A percentile compares a stretch with the other conserved stretches of the same genome.
These are phyloP conservation scores for Bubo bubo DNA, from an alignment of 2,113 vertebrate genomes.

Conservation along the genomic window DNA sequence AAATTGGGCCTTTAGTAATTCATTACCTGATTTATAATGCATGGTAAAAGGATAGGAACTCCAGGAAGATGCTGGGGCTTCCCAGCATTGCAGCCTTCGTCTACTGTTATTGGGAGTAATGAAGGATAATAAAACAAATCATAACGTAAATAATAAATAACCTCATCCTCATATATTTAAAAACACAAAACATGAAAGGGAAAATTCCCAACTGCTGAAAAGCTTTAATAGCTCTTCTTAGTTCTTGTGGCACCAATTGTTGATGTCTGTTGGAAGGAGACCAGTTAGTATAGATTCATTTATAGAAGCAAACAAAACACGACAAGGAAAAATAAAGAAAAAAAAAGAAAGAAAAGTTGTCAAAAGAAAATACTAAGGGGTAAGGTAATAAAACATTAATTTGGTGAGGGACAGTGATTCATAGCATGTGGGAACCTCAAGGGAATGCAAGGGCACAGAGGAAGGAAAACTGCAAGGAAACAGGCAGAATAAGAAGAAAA, in stretches of 20 bases:
- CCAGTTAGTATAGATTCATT: background rate
- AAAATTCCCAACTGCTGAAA: background rate
- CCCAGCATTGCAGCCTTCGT: conserved; percentile 25
- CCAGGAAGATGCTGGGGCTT: conserved; percentile 59
- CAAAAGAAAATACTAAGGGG: background rate
- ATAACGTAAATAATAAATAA: conserved; percentile 63
- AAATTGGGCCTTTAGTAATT: conserved; percentile 64
- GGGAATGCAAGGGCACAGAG: background rate
- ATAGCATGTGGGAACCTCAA: background rate
- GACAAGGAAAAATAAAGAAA: background rate
- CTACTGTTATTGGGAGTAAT: background rate
- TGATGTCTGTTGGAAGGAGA: background rate
- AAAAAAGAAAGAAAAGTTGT: background rate
- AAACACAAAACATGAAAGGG: background rate
- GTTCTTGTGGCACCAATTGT: background rate
- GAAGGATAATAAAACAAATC: conserved; percentile 25
- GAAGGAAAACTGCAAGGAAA: background rate
- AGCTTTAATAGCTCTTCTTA: background rate
- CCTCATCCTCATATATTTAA: background rate
- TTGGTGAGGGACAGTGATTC: background rate
- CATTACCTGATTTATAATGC: conserved; percentile 68
- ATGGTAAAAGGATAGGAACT: conserved; percentile 56
- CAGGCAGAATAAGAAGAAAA: background rate
- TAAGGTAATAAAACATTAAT: background rate
- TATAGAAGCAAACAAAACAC: background rate